These are phyloP conservation scores for Manis pentadactyla DNA, from an alignment of 2,797 vertebrate species.

Conservation along the genomic window DNA sequence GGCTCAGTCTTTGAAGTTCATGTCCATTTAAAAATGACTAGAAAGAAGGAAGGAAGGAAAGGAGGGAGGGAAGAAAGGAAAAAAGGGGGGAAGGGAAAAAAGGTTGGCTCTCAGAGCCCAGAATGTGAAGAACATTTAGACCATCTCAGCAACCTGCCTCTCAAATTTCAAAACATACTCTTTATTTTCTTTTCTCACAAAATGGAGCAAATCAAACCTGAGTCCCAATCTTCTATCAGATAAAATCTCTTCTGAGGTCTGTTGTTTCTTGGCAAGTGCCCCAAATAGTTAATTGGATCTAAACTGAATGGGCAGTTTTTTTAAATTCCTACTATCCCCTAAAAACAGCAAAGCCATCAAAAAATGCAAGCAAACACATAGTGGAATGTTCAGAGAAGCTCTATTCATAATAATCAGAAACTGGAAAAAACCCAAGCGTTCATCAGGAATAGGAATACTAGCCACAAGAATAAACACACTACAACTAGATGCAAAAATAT, in stretches of 20 bases:
- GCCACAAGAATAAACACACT: slow-evolving; percentile 32
- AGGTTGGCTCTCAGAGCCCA: not conserved
- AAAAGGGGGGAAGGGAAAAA: not conserved
- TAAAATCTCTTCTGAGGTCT: slow-evolving; percentile 3
- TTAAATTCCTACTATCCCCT: slow-evolving; percentile 24
- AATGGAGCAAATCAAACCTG: slow-evolving; percentile 38
- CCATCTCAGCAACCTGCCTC: not conserved
- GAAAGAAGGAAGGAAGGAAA: not conserved
- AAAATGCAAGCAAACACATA: not conserved
- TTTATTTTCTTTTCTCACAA: not conserved
- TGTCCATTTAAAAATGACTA: slow-evolving; percentile 9
- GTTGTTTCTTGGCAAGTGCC: not conserved
- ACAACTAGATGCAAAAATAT: not conserved
- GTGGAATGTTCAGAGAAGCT: not conserved
- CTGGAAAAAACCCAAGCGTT: slow-evolving; percentile 23
- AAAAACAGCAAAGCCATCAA: slow-evolving; percentile 63
- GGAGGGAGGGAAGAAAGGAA: not conserved
- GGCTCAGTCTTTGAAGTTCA: slow-evolving; percentile 65
- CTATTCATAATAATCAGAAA: not conserved
- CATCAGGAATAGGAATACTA: not conserved
- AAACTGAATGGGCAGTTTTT: slow-evolving; percentile 17
- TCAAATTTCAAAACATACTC: slow-evolving; percentile 13
- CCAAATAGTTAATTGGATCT: slow-evolving; percentile 37
- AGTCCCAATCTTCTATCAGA: not conserved
- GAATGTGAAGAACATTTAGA: not conserved